phyloP scores from a whole-genome alignment of 2,888 invertebrate species.

The Campoplex nolae region DNA sequence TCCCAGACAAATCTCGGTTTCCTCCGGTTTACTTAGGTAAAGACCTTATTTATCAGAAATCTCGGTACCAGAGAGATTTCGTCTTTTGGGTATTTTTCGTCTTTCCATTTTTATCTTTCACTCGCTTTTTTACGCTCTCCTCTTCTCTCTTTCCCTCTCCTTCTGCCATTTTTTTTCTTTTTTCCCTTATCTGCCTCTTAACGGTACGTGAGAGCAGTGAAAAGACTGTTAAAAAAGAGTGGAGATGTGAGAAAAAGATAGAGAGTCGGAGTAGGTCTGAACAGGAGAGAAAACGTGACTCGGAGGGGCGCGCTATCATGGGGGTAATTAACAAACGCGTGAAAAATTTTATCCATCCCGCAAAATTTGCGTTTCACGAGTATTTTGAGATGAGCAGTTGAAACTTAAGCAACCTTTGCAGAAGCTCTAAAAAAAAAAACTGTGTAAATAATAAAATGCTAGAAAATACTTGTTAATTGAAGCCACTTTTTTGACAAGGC shows the following conservation, averaged over 20 bases:
- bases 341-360: slow-evolving; percentile 73
- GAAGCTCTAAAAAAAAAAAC: neutral
- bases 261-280: slow-evolving; percentile 35
- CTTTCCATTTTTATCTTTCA: slow-evolving; percentile 29
- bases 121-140: slow-evolving; percentile 4
- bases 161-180: slow-evolving; percentile 13
- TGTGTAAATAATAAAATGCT: neutral
- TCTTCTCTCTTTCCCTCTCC: slow-evolving; percentile 11
- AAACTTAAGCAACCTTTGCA: neutral
- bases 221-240: slow-evolving; percentile 39
- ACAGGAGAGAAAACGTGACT: slow-evolving; percentile 68
- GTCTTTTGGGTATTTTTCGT: slow-evolving; percentile 56
- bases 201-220: slow-evolving; percentile 45
- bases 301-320: slow-evolving; percentile 45
- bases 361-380: slow-evolving; percentile 79
- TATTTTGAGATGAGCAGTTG: neutral
- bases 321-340: slow-evolving; percentile 80
- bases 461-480: neutral
- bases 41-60: slow-evolving; percentile 57
- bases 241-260: slow-evolving; percentile 7
- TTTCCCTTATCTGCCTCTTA: slow-evolving; percentile 51
- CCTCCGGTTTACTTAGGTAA: slow-evolving; percentile 14
- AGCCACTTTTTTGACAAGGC: neutral
- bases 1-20: slow-evolving; percentile 12
- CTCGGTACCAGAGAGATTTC: slow-evolving; percentile 11